phyloP scores from a whole-genome alignment of 1,140 invertebrate genomes.

The Orchestia grillus region DNA sequence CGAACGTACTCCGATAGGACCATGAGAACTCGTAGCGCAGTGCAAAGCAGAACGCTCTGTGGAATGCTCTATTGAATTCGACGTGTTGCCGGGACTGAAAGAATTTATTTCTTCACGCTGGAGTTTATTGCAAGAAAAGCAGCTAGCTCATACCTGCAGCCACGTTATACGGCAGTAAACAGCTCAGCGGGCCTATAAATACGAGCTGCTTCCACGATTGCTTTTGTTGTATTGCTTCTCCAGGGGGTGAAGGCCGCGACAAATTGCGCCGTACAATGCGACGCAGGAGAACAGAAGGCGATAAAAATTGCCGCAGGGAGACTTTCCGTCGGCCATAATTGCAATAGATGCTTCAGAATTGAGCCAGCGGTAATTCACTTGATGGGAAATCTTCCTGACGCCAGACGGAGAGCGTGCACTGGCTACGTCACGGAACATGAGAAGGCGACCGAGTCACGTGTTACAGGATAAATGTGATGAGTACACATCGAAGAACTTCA shows the following conservation, averaged over 20 bases:
- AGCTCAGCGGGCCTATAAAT: neutral
- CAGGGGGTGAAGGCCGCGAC: neutral
- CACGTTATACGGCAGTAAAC: neutral
- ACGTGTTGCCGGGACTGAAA: neutral
- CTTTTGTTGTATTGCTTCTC: neutral
- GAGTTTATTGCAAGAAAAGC: neutral
- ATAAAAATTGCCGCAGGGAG: neutral
- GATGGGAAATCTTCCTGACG: neutral
- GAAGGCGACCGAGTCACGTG: too few species aligned
- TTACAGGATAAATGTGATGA: too few species aligned
- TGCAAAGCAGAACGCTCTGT: neutral
- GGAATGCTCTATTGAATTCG: neutral
- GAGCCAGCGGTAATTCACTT: neutral
- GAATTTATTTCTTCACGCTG: neutral
- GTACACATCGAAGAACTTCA: too few species aligned
- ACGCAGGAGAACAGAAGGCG: neutral
- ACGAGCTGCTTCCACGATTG: neutral
- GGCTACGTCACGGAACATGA: too few species aligned
- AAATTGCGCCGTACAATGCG: neutral
- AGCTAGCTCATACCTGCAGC: neutral
- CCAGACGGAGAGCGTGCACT: too few species aligned
- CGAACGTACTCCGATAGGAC: neutral
- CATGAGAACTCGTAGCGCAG: neutral
- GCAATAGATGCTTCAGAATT: neutral
- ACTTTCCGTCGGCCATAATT: neutral